Conservation (phyloP, 2,888 invertebrate genomes). For the Laspeyria flexula region DNA sequence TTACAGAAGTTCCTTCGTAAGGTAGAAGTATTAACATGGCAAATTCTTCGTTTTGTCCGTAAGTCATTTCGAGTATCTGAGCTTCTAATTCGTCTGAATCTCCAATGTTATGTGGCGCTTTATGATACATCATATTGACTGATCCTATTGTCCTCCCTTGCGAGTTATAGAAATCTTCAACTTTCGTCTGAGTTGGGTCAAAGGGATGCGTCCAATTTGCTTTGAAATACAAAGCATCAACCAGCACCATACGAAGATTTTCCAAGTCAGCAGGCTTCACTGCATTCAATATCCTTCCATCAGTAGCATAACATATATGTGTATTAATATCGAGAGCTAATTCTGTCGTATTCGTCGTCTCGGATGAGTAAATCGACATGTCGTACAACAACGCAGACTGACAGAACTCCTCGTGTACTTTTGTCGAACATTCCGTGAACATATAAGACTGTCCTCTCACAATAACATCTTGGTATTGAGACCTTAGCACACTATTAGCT, state of each 20-base stretch:
- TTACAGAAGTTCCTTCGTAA: conserved; percentile 81
- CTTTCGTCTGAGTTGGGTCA: conserved; percentile 83
- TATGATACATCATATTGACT: conserved; percentile 92
- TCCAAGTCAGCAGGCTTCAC: conserved; percentile 80
- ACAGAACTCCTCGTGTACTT: conserved; percentile 74
- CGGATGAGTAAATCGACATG: conserved; percentile 83
- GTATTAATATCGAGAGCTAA: conserved; percentile 87
- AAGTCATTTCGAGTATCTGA: conserved; percentile 89
- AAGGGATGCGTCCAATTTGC: conserved; percentile 90
- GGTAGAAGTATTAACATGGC: conserved; percentile 89
- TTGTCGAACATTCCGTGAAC: conserved; percentile 65
- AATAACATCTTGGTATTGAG: conserved; percentile 60
- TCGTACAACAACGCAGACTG: conserved; percentile 76
- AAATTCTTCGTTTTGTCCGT: conserved; percentile 86
- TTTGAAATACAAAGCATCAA: conserved; percentile 90
- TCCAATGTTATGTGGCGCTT: conserved; percentile 84
- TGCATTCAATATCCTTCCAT: conserved; percentile 88
- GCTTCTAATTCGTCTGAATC: conserved; percentile 84
- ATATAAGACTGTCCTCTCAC: conserved; percentile 68
- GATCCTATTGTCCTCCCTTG: conserved; percentile 81
- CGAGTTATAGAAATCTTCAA: conserved; percentile 86
- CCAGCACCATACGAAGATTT: conserved; percentile 84
- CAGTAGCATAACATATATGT: conserved; percentile 89
- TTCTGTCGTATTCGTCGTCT: conserved; percentile 81
- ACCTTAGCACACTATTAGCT: conserved; percentile 60